A percentile compares a stretch with the other conserved stretches of the same genome.
phyloP scores from a whole-genome alignment of 2,113 vertebrate genomes.

The Pleuronectes platessa region DNA sequence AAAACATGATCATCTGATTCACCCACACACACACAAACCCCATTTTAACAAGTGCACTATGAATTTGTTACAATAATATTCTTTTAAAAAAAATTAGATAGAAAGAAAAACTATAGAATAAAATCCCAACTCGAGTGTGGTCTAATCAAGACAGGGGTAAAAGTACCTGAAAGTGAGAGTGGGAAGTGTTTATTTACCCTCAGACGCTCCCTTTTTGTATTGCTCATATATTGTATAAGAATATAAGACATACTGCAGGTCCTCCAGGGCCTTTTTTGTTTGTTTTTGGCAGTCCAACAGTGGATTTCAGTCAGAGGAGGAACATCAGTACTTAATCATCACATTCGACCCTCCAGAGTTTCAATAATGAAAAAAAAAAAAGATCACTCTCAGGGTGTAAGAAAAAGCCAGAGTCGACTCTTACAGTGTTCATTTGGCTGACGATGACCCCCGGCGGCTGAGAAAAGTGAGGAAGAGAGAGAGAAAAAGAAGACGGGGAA shows the following conservation, averaged over 20 bases:
- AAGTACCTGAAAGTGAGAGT: constrained; percentile 83
- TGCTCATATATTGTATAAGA: constrained; percentile 68
- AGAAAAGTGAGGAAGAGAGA: constrained; percentile 19
- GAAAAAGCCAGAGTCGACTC: constrained; percentile 1
- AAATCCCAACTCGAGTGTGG: constrained; percentile 38
- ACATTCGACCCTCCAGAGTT: constrained; percentile 18
- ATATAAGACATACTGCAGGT: constrained; percentile 21
- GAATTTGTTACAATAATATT: constrained; percentile 53
- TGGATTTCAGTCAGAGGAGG: constrained; percentile 19
- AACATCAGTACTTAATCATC: background rate
- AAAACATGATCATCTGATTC: constrained; percentile 42
- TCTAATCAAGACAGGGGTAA: constrained; percentile 49
- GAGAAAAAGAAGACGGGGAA: background rate
- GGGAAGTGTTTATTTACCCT: constrained; percentile 62
- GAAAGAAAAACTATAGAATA: constrained; percentile 64
- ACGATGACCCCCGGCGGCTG: background rate
- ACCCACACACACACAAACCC: constrained; percentile 43
- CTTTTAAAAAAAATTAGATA: constrained; percentile 56
- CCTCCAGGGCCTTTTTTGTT: constrained; percentile 1
- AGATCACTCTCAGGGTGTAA: background rate
- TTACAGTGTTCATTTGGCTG: constrained; percentile 44
- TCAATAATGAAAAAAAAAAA: background rate
- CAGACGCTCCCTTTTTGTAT: constrained; percentile 69
- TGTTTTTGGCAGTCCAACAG: constrained; percentile 24
- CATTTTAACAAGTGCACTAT: constrained; percentile 76